Base-by-base conservation (phyloP, 2,113 vertebrate species). In the Drymodes brunneopygia region DNA sequence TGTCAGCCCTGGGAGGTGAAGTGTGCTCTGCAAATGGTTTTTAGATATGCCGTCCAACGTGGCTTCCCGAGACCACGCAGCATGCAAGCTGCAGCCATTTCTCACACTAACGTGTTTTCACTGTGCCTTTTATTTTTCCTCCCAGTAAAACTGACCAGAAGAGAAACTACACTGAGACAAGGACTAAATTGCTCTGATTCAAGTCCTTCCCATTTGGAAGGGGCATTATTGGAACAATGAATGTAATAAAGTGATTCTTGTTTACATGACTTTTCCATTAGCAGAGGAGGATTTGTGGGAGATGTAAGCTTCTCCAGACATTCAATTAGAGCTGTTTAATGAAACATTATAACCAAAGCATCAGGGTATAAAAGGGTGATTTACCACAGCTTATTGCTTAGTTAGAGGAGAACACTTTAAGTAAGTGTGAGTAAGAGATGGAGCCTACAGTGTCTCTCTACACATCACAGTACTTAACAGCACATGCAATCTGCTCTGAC, bases 251-350 rank as follows among this genome's bases (percentile, higher is more conserved):
- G 78, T 67, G 70, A 88, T 58, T 69, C 45, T 89, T 86, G 96
- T 87, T 79, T 90, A 83, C 80, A 80, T 50, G 53, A 81, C 50
- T 92, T 92, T 83, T 88, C 81, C 81, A 89, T 88, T 92, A 91
- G 77, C 20, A 78, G 47, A 84, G 22, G 53, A 65, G 62, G 87
- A 85, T 38, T 95, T 95, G 92, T 88, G 62, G 85, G 86, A 97
- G 81, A 85, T 58, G 48, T 90, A 94, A 95, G 91, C 80, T 94
- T 94, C 88, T 88, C 90, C 61, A 92, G 90, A 90, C 86, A 81
- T 93, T 88, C 88, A 93, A 81, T 94, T 92, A 83, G 56, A 60
- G 69, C 60, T 81, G 64, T 83, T 94, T 97, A 93, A 94, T 96
- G 93, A 92, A 94, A 95, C 65, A 89, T 87, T 89, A 92, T 95